Evolutionary conservation across 2,888 invertebrate species (phyloP), one percentile per base, ranked within the genome.

Genomic region (Eupsilia transversa): DNA sequence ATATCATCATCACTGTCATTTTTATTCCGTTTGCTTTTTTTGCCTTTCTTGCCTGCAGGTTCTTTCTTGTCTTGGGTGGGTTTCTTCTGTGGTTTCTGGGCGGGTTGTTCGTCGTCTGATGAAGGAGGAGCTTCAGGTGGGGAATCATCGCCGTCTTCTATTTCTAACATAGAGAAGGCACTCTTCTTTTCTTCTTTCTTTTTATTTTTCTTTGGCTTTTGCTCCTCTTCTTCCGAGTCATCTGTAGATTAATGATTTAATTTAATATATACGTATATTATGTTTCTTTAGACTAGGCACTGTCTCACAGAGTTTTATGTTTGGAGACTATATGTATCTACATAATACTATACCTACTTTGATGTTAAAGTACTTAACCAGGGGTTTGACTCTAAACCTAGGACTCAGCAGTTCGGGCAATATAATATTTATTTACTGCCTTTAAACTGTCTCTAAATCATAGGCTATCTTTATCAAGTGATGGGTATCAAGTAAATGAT

Each of bases 1-100:
- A 98, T 95, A 91, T 98, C 98, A 80, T 98, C 98, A 92, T 98
- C 98, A 89, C 98, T 98, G 72, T 98, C 98, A 88, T 97, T 97
- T 84, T 97, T 97, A 94, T 98, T 98, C 89, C 97, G 97, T 90
- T 97, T 97, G 7, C 97, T 94, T 92, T 98, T 98, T 90, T 98
- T 98, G 5, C 97, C 97, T 92, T 98, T 98, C 92, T 98, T 98
- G 33, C 97, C 97, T 72, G 93, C 92, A 72, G 94, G 91, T 83
- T 96, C 96, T 87, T 94, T 95, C 83, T 96, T 96, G 49, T 96
- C 95, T 87, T 91, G 94, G 74, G 85, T 83, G 73, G 89, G 85
- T 86, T 94, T 96, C 82, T 95, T 94, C 83, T 92, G 93, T 63
- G 89, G 83, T 90, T 94, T 96, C 89, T 90, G 89, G 75, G 85